Conservation (phyloP, 2,888 invertebrate genomes). For the Drosophila subsilvestris region DNA sequence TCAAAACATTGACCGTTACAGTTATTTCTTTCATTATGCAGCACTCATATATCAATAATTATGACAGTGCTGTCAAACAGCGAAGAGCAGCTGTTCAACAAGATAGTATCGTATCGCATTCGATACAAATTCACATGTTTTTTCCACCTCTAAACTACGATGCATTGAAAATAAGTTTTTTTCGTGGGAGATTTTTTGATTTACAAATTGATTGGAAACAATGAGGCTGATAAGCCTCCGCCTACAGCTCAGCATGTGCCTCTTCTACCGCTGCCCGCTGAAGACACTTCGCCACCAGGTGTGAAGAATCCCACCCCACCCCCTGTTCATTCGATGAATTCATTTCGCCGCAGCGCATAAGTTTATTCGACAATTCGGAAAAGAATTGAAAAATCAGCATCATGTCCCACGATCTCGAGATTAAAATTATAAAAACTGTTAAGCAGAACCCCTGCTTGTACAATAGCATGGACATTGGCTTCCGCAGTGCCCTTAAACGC, state of each 20-base stretch:
- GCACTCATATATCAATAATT: background rate
- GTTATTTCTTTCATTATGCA: background rate
- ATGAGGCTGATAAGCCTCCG: too few species aligned
- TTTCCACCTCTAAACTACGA: too few species aligned
- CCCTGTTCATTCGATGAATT: too few species aligned
- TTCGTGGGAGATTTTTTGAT: background rate
- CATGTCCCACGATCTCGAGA: slow-evolving; percentile 28
- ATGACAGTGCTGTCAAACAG: slow-evolving; percentile 12
- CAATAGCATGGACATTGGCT: slow-evolving; percentile 22
- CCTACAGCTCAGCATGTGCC: too few species aligned
- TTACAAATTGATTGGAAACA: slow-evolving; percentile 3
- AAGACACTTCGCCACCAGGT: too few species aligned
- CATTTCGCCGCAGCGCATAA: too few species aligned
- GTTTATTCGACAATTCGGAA: too few species aligned
- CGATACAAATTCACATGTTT: too few species aligned
- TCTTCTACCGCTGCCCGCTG: too few species aligned
- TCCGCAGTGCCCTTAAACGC: slow-evolving; percentile 22
- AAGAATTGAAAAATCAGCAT: background rate
- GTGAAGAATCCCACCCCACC: too few species aligned
- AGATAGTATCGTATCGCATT: too few species aligned
- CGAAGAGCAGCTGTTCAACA: background rate
- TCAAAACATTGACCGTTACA: background rate
- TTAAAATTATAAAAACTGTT: slow-evolving; percentile 35
- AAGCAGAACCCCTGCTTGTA: slow-evolving; percentile 42
- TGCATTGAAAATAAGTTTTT: background rate